These are phyloP conservation scores for Heliconius ethilla DNA, from an alignment of 2,888 invertebrate species.

Conservation along the genomic window DNA sequence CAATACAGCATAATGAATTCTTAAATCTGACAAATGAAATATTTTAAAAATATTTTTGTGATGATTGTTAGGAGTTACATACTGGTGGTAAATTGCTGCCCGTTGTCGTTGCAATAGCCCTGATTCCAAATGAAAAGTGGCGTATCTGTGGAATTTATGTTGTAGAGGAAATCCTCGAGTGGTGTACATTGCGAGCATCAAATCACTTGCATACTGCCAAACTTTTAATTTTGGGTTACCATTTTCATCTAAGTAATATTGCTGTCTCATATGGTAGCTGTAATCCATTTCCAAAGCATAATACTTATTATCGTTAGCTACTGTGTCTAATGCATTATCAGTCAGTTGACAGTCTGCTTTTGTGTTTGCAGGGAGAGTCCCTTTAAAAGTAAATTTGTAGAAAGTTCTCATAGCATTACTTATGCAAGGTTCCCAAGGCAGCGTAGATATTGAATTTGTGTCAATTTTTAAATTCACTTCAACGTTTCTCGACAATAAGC, in stretches of 20 bases:
- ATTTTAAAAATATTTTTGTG: conserved; percentile 45
- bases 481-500: conserved; percentile 56
- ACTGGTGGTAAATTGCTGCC: conserved; percentile 46
- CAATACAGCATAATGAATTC: conserved; percentile 55
- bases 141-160: conserved; percentile 53
- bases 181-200: conserved; percentile 51
- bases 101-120: conserved; percentile 56
- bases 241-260: conserved; percentile 49
- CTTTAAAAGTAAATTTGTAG: conserved; percentile 55
- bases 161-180: conserved; percentile 57
- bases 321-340: conserved; percentile 52
- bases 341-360: conserved; percentile 51
- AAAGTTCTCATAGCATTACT: conserved; percentile 52
- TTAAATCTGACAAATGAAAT: conserved; percentile 52
- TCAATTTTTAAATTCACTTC: conserved; percentile 45
- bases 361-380: conserved; percentile 51
- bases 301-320: conserved; percentile 51
- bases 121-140: conserved; percentile 55
- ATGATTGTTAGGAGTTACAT: conserved; percentile 42
- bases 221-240: conserved; percentile 55
- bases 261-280: conserved; percentile 53
- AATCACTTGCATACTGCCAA: conserved; percentile 50
- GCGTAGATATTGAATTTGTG: conserved; percentile 47
- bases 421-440: conserved; percentile 58
- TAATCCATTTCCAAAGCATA: conserved; percentile 57